Base-by-base conservation (phyloP, 2,113 vertebrate genomes). In the Labeo catla region DNA sequence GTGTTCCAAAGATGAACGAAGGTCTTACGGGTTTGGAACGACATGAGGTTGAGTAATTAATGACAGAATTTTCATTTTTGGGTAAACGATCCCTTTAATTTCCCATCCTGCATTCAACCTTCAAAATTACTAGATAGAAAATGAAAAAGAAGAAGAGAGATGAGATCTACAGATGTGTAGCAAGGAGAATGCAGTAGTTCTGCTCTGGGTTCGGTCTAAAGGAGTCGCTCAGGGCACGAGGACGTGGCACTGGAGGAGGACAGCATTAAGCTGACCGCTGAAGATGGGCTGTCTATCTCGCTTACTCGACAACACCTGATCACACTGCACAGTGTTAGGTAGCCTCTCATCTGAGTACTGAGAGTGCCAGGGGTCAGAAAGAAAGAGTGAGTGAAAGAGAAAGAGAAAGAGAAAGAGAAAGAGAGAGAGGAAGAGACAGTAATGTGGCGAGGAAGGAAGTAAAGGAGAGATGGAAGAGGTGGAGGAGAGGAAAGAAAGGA, bases 301-400 rank as follows among this genome's bases (percentile, higher is more conserved):
- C 95, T 95, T 94, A 95, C 91, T 95, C 93, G 85, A 93, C 94
- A 95, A 95, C 94, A 95, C 93, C 93, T 91, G 95, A 95, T 95
- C 94, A 94, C 92, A 93, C 93, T 89, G 90, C 91, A 92, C 93
- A 93, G 94, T 93, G 93, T 93, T 93, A 88, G 93, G 92, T 93
- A 93, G 93, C 93, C 93, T 93, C 93, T 91, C 90, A 92, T 93
- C 92, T 81, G 92, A 94, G 93, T 92, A 94, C 91, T 91, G 92
- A 92, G 91, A 92, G 92, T 91, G 90, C 91, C 93, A 95, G 93
- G 94, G 94, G 94, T 95, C 94, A 94, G 93, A 92, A 88, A 87
- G 83, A 89, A 79, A 89, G 88, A 89, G 43, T 79, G 63, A 89
- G 84, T 59, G 86, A 84, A 66, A 85, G 76, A 49, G 61, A 28